phyloP scores from a whole-genome alignment of 2,888 invertebrate genomes.

The Conchocele bisecta region DNA sequence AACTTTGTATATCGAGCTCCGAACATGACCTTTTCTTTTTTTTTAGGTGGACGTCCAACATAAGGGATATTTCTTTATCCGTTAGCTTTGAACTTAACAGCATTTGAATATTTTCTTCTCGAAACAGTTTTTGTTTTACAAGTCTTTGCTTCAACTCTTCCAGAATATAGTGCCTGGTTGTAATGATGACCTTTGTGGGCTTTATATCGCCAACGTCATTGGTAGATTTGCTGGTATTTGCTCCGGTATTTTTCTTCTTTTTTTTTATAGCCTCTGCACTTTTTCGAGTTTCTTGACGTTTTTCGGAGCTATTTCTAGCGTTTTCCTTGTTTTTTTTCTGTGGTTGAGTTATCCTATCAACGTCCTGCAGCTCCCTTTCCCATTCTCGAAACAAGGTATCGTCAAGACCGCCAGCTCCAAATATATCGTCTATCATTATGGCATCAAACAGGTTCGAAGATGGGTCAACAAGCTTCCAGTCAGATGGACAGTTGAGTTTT shows the following conservation, averaged over 20 bases:
- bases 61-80: slow-evolving; percentile 18
- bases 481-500: slow-evolving; percentile 19
- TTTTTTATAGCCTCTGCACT: no score
- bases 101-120: slow-evolving; percentile 20
- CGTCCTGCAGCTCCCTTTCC: slow-evolving; percentile 15
- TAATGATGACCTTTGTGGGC: slow-evolving; percentile 18
- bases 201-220: no score
- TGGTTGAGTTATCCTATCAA: slow-evolving; percentile 15
- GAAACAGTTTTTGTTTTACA: slow-evolving; percentile 4
- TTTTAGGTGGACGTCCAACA: slow-evolving; percentile 21
- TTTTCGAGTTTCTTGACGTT: no score
- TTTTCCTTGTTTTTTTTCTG: no score
- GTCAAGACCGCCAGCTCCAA: slow-evolving; percentile 38
- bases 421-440: slow-evolving; percentile 44
- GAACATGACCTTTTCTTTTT: background rate
- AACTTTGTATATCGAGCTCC: no score
- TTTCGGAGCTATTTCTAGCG: no score
- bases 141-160: slow-evolving; percentile 23
- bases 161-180: slow-evolving; percentile 45
- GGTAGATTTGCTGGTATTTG: no score
- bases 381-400: slow-evolving; percentile 28
- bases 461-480: slow-evolving; percentile 44
- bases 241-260: no score
- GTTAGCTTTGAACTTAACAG: slow-evolving; percentile 33
- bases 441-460: slow-evolving; percentile 2